A percentile compares a stretch with the other conserved stretches of the same genome.
Conservation (phyloP, 2,888 invertebrate genomes). For the Clepsis dumicolana region DNA sequence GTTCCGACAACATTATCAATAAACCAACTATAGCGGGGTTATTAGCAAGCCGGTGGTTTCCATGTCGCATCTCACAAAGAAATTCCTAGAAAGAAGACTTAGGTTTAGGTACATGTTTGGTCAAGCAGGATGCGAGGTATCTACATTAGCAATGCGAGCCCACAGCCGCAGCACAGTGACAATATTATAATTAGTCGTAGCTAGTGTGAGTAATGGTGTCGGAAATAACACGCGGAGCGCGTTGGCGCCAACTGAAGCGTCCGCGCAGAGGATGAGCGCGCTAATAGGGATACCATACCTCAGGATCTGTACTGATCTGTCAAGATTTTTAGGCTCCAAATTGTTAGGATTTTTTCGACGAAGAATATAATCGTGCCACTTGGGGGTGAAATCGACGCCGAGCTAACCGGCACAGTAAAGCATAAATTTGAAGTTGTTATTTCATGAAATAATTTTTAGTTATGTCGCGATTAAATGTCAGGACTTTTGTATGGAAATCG, state of each 20-base stretch:
- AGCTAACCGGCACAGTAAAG: no score
- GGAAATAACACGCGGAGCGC: conserved; percentile 80
- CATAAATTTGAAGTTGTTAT: neutral
- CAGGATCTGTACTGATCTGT: neutral
- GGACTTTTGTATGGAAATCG: no score
- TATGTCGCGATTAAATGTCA: no score
- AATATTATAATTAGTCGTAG: conserved; percentile 84
- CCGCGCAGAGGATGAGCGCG: conserved; percentile 49
- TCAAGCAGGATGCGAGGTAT: conserved; percentile 56
- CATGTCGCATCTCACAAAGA: conserved; percentile 2
- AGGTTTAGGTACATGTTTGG: neutral
- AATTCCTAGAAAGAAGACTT: conserved; percentile 5
- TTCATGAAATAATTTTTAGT: neutral
- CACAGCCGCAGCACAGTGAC: conserved; percentile 56
- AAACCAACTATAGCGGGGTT: conserved; percentile 11
- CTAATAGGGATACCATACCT: neutral
- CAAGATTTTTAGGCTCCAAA: neutral
- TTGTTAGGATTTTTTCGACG: neutral
- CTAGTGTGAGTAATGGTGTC: conserved; percentile 83
- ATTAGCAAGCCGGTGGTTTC: conserved; percentile 14
- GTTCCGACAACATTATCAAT: conserved; percentile 19
- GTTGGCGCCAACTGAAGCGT: conserved; percentile 83
- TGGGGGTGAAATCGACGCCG: neutral
- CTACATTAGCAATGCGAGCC: conserved; percentile 68
- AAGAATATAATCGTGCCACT: neutral